Percentiles rank a stretch among this genome's conserved stretches.
Conservation (phyloP, 2,113 vertebrate species). For the Octodon degus region DNA sequence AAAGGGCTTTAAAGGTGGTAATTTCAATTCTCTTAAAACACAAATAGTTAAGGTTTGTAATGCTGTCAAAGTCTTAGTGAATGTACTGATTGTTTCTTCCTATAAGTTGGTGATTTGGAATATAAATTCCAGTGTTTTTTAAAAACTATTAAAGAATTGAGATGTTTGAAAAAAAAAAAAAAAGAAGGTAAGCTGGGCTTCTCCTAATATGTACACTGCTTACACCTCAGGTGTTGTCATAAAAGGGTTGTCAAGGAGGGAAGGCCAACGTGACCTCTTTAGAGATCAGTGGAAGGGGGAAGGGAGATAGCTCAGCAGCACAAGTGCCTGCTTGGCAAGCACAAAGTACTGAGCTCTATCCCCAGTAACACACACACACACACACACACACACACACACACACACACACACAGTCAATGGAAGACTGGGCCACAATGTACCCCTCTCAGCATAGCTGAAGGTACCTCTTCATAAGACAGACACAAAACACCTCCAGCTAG, state of each 20-base stretch:
- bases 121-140: background rate
- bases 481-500: background rate
- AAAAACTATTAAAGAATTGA: background rate
- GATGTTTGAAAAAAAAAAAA: no score
- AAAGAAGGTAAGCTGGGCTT: background rate
- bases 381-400: no score
- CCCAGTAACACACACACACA: no score
- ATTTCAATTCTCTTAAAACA: slow-evolving; percentile 4
- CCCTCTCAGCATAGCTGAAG: background rate
- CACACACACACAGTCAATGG: background rate
- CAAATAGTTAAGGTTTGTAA: background rate
- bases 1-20: background rate
- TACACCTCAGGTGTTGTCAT: background rate
- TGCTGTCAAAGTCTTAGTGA: background rate
- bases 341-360: no score
- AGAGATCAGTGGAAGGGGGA: background rate
- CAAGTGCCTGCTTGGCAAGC: no score
- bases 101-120: slow-evolving; percentile 39
- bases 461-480: background rate
- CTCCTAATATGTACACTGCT: background rate
- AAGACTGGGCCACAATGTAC: background rate
- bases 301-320: background rate
- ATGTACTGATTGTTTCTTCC: background rate
- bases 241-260: background rate
- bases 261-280: background rate